Evolutionary conservation across 2,797 vertebrate species (phyloP).

Genomic region (Streptopelia turtur): DNA sequence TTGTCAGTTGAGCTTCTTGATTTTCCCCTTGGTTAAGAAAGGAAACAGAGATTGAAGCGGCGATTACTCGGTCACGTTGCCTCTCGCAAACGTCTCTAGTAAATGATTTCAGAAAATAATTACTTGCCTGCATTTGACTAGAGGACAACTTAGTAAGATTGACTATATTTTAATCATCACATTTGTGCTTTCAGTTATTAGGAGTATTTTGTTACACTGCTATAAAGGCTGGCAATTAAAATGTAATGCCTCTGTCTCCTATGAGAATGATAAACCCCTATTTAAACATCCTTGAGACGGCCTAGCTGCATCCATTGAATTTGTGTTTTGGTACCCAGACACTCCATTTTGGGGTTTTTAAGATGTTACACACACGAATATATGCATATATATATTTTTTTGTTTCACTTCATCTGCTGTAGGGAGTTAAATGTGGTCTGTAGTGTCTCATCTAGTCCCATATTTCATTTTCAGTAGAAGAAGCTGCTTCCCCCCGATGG

Average conservation of each 20-base stretch:
- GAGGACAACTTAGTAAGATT: background rate
- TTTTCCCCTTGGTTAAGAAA: background rate
- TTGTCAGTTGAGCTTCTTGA: background rate
- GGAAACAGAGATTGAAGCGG: background rate
- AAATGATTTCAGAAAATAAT: constrained; percentile 46
- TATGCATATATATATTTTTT: background rate
- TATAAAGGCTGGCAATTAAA: constrained; percentile 41
- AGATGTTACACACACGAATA: accelerated
- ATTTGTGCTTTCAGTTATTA: constrained; percentile 22
- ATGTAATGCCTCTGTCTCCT: background rate
- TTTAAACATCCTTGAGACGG: background rate
- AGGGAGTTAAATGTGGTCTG: background rate
- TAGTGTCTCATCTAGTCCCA: background rate
- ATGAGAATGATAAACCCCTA: background rate
- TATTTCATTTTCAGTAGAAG: background rate
- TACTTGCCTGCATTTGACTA: background rate
- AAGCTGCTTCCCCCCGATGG: background rate
- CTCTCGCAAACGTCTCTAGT: background rate
- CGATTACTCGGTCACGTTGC: background rate
- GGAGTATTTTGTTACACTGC: background rate
- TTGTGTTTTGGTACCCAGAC: background rate
- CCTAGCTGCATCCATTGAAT: background rate
- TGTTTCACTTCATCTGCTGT: background rate
- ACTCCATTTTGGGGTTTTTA: background rate
- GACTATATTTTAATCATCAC: constrained; percentile 31